phyloP scores from a whole-genome alignment of 2,888 invertebrate genomes.

The Holacanthella duospinosa region DNA sequence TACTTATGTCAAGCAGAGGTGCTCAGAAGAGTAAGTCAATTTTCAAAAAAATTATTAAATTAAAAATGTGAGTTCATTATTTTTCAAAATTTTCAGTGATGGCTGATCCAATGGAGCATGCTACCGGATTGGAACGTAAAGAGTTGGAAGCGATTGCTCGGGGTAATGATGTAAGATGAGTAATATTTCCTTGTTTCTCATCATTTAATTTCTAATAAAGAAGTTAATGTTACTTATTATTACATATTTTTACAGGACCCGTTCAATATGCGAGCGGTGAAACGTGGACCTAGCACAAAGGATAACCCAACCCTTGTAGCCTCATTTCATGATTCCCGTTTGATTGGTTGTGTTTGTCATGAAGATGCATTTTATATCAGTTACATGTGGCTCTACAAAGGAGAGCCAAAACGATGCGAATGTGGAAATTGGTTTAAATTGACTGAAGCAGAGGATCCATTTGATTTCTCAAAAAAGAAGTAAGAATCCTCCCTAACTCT shows the following conservation, averaged over 20 bases:
- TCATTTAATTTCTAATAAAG: background rate
- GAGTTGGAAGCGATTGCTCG: conserved; percentile 75
- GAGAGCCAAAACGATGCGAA: conserved; percentile 78
- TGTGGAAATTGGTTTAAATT: conserved; percentile 97
- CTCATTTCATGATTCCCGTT: conserved; percentile 75
- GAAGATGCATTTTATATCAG: conserved; percentile 79
- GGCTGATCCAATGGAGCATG: conserved; percentile 82
- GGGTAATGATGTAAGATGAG: conserved; percentile 61
- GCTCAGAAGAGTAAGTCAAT: conserved; percentile 10
- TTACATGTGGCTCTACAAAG: conserved; percentile 93
- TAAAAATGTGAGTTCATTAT: background rate
- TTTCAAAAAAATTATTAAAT: background rate
- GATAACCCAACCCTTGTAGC: conserved; percentile 79
- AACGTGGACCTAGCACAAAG: conserved; percentile 69
- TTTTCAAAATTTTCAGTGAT: conserved; percentile 49
- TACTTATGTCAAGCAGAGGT: conserved; percentile 13
- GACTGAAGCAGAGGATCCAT: conserved; percentile 45
- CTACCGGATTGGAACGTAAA: conserved; percentile 83
- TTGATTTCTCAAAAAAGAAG: conserved; percentile 6
- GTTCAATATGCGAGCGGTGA: conserved; percentile 60
- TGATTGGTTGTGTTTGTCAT: conserved; percentile 93
- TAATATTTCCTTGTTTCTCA: background rate
- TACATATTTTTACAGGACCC: conserved; percentile 41
- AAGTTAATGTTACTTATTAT: background rate
- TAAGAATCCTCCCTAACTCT: background rate